Conservation (phyloP, 2,888 invertebrate genomes). For the Microctonus aethiopoides region DNA sequence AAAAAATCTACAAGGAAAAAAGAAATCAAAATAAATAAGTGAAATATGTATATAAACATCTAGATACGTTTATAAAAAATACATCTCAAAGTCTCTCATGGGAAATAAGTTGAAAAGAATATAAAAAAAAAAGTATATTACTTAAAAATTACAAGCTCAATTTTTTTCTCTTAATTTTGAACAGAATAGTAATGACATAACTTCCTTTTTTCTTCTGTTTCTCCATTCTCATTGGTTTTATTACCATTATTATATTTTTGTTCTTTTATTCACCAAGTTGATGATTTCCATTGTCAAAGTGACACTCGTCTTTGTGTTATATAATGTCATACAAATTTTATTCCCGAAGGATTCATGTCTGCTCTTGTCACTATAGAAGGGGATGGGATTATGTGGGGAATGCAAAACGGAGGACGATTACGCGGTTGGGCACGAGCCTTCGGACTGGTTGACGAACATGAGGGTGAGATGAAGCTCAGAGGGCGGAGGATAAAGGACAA, state of each 20-base stretch:
- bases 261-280: background rate
- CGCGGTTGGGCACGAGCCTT: slow-evolving; percentile 37
- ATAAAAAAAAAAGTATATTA: background rate
- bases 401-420: slow-evolving; percentile 48
- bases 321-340: background rate
- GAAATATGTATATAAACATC: background rate
- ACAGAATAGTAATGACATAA: background rate
- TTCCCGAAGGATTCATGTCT: slow-evolving; percentile 13
- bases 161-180: background rate
- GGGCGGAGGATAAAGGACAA: background rate
- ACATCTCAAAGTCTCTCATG: background rate
- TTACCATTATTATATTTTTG: background rate
- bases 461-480: slow-evolving; percentile 15
- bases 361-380: slow-evolving; percentile 33
- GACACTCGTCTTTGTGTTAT: background rate
- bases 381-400: slow-evolving; percentile 49
- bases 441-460: slow-evolving; percentile 22
- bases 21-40: background rate
- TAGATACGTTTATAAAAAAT: background rate
- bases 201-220: background rate
- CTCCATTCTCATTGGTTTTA: background rate
- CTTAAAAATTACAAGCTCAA: background rate
- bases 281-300: background rate
- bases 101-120: background rate
- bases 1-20: background rate